phyloP scores from a whole-genome alignment of 2,888 invertebrate species.

The Meliscaeva auricollis region DNA sequence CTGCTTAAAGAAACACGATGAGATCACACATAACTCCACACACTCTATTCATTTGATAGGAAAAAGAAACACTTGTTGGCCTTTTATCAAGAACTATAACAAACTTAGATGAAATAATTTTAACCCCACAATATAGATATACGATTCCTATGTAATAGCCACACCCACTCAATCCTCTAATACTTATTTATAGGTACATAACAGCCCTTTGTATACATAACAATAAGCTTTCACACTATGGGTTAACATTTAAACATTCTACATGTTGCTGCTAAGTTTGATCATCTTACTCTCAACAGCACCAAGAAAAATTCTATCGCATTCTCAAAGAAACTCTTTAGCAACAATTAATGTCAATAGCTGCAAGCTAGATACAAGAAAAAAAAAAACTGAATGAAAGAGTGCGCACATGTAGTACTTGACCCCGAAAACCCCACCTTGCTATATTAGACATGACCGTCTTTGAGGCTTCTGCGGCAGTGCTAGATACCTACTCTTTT shows the following conservation, averaged over 20 bases:
- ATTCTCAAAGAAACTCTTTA: not conserved
- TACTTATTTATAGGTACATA: no score
- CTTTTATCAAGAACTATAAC: not conserved
- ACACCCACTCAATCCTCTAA: constrained; percentile 51
- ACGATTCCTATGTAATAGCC: no score
- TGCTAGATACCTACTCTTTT: not conserved
- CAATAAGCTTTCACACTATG: constrained; percentile 3
- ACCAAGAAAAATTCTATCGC: not conserved
- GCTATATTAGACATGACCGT: not conserved
- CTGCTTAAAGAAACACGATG: no score
- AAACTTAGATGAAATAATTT: not conserved
- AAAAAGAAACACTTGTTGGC: no score
- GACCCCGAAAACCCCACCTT: constrained; percentile 11
- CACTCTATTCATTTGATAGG: no score
- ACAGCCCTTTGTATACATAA: constrained; percentile 4
- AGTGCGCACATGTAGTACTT: constrained; percentile 19
- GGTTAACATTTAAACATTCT: not conserved
- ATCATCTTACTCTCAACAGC: constrained; percentile 15
- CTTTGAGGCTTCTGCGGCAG: not conserved
- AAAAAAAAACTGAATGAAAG: not conserved
- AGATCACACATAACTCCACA: no score
- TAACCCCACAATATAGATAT: not conserved
- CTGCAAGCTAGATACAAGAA: not conserved
- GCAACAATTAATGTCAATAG: constrained; percentile 1
- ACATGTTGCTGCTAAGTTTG: constrained; percentile 21